Conservation (phyloP, 2,113 vertebrate genomes). For the Gorilla gorilla region DNA sequence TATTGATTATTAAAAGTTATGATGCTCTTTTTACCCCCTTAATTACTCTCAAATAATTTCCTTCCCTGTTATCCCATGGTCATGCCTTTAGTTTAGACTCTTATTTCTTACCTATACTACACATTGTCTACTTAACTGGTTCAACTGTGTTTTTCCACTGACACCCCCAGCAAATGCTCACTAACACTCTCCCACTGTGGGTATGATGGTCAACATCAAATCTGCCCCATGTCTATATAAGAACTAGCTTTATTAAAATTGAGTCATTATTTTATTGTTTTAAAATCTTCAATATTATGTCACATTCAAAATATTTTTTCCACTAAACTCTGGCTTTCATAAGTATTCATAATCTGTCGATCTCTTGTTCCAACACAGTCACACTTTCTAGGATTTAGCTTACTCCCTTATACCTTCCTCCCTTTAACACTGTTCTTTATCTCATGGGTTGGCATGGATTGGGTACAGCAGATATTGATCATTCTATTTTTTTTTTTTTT, state of each 20-base stretch:
- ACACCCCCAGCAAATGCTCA: background rate
- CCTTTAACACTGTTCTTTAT: background rate
- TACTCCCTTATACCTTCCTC: background rate
- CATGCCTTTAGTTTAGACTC: background rate
- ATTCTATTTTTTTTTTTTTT: background rate
- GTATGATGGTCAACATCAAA: background rate
- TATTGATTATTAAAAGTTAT: background rate
- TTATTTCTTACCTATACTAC: background rate
- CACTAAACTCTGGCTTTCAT: background rate
- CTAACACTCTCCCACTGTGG: accelerated
- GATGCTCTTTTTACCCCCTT: background rate
- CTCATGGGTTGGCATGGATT: background rate
- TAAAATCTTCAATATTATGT: background rate
- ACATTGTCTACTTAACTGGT: background rate
- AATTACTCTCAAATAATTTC: background rate
- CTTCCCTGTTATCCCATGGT: background rate
- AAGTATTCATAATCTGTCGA: background rate
- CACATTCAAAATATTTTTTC: background rate
- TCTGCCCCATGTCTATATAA: background rate
- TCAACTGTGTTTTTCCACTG: background rate
- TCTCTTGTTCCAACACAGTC: accelerated
- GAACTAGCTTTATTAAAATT: background rate
- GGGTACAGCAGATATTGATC: background rate
- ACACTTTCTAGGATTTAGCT: background rate
- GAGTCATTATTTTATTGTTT: background rate